Evolutionary conservation across 2,113 vertebrate genomes (phyloP).

Genomic region (Odontophorus gujanensis): DNA sequence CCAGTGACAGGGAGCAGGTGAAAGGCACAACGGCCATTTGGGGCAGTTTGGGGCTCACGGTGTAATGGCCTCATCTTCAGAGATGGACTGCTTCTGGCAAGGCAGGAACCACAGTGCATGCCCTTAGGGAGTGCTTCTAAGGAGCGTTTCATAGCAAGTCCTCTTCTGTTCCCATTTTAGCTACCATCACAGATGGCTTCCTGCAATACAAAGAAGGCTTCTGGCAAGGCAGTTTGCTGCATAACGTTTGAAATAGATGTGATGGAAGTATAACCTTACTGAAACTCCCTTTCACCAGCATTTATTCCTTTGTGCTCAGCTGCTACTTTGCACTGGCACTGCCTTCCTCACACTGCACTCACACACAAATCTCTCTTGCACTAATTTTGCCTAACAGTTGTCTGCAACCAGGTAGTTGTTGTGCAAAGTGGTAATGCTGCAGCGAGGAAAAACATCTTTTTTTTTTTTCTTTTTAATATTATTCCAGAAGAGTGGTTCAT

Average conservation of each 20-base stretch:
- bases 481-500: background rate
- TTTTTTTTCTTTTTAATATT: background rate
- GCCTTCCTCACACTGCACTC: background rate
- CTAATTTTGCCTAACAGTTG: background rate
- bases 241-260: background rate
- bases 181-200: slow-evolving; percentile 44
- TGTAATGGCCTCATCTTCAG: background rate
- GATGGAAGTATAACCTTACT: background rate
- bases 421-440: background rate
- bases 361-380: background rate
- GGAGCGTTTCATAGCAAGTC: fast-evolving
- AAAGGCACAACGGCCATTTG: background rate
- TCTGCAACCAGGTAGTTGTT: slow-evolving; percentile 6
- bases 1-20: background rate
- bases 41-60: background rate
- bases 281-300: background rate
- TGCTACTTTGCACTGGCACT: background rate
- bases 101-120: fast-evolving
- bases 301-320: background rate
- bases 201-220: background rate
- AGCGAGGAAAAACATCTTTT: background rate
- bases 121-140: background rate
- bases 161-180: background rate
- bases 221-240: slow-evolving; percentile 42
- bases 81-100: background rate